These are phyloP conservation scores for Holcopasites calliopsidis DNA, from an alignment of 1,140 invertebrate species.

Conservation along the genomic window DNA sequence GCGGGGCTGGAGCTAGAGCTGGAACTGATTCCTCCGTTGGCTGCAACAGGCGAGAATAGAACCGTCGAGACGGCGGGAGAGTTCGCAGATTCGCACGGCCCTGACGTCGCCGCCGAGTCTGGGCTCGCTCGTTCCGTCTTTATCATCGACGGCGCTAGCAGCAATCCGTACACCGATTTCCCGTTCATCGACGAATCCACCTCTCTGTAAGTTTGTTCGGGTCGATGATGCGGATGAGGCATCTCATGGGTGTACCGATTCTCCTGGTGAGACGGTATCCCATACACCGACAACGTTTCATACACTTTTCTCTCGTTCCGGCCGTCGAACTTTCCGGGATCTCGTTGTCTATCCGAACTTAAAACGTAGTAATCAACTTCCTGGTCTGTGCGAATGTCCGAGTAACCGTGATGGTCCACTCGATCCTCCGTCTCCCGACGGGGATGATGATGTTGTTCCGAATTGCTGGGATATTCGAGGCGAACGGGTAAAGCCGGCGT, in stretches of 20 bases:
- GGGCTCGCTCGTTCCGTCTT: slow-evolving; percentile 72
- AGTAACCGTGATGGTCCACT: slow-evolving; percentile 27
- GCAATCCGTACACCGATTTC: slow-evolving; percentile 39
- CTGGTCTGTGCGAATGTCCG: slow-evolving; percentile 17
- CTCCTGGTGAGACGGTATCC: slow-evolving; percentile 1
- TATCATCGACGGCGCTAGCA: slow-evolving; percentile 65
- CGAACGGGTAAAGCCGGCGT: slow-evolving; percentile 19
- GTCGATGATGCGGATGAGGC: no score
- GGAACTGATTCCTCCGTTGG: slow-evolving; percentile 56
- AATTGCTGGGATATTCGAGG: slow-evolving; percentile 39
- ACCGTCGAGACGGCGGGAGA: slow-evolving; percentile 51
- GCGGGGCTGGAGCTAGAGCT: slow-evolving; percentile 22
- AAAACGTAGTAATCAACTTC: slow-evolving; percentile 45
- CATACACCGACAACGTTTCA: slow-evolving; percentile 45
- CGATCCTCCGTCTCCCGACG: slow-evolving; percentile 20
- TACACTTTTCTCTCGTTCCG: slow-evolving; percentile 50
- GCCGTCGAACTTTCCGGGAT: slow-evolving; percentile 21
- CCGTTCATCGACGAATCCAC: slow-evolving; percentile 54
- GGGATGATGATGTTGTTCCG: slow-evolving; percentile 24
- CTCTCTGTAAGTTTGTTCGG: slow-evolving; percentile 41
- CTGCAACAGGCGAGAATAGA: slow-evolving; percentile 57
- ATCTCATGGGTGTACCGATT: no score
- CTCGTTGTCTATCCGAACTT: slow-evolving; percentile 40
- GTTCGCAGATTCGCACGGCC: slow-evolving; percentile 67
- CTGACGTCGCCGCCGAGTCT: slow-evolving; percentile 71